phyloP scores from a whole-genome alignment of 2,113 vertebrate genomes.

The Misgurnus anguillicaudatus region DNA sequence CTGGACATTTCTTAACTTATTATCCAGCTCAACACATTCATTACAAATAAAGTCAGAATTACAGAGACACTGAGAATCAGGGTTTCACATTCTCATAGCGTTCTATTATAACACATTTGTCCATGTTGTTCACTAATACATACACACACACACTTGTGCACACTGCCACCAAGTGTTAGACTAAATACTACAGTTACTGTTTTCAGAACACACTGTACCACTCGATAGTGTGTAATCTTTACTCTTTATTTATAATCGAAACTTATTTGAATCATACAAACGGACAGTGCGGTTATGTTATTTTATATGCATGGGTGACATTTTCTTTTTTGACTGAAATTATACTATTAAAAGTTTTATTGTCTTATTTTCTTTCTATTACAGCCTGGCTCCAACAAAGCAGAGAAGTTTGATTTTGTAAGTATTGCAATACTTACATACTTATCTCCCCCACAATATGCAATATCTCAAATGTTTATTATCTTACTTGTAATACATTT shows the following conservation, averaged over 20 bases:
- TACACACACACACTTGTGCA: conserved; percentile 14
- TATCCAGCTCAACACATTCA: too few species aligned
- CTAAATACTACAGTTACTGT: neutral
- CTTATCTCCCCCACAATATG: neutral
- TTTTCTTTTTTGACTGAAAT: too few species aligned
- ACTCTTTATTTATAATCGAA: too few species aligned
- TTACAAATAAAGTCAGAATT: too few species aligned
- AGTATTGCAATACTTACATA: conserved; percentile 63
- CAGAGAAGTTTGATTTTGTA: conserved; percentile 87
- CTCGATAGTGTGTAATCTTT: too few species aligned
- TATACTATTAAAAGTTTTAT: too few species aligned
- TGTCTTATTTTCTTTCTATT: conserved; percentile 41
- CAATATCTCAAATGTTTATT: neutral
- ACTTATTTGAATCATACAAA: too few species aligned
- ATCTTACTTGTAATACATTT: conserved; percentile 15
- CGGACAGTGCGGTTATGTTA: too few species aligned
- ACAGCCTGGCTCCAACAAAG: conserved; percentile 83
- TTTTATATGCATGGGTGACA: too few species aligned
- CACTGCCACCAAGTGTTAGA: conserved; percentile 48
- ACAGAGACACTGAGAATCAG: neutral
- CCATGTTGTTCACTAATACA: neutral
- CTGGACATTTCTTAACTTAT: too few species aligned
- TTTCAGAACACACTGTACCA: neutral
- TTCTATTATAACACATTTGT: neutral
- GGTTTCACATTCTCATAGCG: neutral